Percentiles rank a stretch among this genome's conserved stretches.
These are phyloP conservation scores for Pecten maximus DNA, from an alignment of 2,888 invertebrate species.

Conservation along the genomic window DNA sequence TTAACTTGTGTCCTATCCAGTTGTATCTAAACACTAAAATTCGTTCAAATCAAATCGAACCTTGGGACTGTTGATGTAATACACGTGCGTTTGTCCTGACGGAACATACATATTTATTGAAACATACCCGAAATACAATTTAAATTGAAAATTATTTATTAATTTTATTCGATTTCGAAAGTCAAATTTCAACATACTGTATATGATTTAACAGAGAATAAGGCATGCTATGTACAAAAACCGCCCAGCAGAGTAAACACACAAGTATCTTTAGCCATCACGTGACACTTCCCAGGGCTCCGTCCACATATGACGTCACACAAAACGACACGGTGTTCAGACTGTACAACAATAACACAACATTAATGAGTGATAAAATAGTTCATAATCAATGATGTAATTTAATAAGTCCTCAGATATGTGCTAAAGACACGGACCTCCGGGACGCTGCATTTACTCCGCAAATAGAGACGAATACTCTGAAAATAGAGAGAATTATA, in stretches of 20 bases:
- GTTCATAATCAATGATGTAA: neutral
- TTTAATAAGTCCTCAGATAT: neutral
- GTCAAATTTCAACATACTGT: neutral
- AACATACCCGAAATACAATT: no score
- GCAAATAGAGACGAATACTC: neutral
- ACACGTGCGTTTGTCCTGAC: no score
- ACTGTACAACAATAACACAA: neutral
- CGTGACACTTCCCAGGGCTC: neutral
- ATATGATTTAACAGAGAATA: neutral
- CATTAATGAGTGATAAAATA: neutral
- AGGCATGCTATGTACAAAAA: constrained; percentile 8
- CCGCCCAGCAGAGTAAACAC: neutral
- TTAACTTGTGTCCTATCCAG: no score
- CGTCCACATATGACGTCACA: neutral
- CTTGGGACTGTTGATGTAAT: no score
- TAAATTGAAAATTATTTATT: neutral
- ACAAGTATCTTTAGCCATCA: neutral
- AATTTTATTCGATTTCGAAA: neutral
- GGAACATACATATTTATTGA: no score
- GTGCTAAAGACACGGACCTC: neutral
- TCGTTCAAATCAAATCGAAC: no score
- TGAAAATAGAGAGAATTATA: neutral
- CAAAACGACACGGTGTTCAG: neutral
- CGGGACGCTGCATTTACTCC: neutral
- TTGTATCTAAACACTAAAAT: no score